Conservation (phyloP, 2,797 vertebrate genomes). For the Enteromius paludinosus region DNA sequence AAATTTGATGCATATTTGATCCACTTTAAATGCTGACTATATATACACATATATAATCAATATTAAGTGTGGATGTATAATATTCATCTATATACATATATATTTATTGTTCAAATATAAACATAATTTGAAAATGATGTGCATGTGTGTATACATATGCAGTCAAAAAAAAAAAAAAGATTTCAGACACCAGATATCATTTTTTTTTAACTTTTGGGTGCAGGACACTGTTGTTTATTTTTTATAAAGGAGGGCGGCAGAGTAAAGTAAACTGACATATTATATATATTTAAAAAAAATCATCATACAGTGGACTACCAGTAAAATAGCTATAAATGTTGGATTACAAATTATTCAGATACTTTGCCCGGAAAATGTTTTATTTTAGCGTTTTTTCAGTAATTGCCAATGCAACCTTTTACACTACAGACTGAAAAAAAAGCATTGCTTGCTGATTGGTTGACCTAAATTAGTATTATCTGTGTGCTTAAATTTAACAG, state of each 20-base stretch:
- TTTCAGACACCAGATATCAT: not conserved
- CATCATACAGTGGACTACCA: not conserved
- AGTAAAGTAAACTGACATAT: not conserved
- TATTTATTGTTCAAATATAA: not conserved
- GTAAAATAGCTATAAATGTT: not conserved
- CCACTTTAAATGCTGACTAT: not conserved
- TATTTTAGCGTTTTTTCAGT: not conserved
- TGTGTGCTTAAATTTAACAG: not conserved
- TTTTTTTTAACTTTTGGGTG: not conserved
- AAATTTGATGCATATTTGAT: too few relatives aligned
- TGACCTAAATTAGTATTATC: not conserved
- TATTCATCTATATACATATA: not conserved
- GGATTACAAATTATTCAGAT: not conserved
- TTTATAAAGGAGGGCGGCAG: not conserved
- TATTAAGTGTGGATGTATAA: not conserved
- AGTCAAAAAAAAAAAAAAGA: not conserved
- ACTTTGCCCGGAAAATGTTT: not conserved
- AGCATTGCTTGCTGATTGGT: not conserved
- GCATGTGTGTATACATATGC: not conserved
- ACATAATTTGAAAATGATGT: not conserved
- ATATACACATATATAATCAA: not conserved
- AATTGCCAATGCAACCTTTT: not conserved
- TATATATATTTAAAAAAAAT: not conserved
- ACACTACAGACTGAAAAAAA: not conserved
- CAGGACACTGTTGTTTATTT: not conserved